Percentiles rank a stretch among this genome's conserved stretches.
Conservation (phyloP, 1,140 invertebrate genomes). For the Prorops nasuta region DNA sequence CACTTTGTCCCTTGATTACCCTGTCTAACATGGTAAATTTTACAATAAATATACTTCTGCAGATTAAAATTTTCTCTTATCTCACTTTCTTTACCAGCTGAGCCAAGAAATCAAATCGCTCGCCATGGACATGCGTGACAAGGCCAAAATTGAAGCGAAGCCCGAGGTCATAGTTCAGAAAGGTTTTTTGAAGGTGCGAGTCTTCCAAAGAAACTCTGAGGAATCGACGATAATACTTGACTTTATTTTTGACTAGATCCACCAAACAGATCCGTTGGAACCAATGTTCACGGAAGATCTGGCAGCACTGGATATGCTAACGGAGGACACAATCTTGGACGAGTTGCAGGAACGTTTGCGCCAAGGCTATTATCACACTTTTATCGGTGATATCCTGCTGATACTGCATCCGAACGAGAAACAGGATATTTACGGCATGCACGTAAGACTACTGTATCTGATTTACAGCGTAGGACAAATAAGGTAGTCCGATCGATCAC, state of each 20-base stretch:
- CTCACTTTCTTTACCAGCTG: slow-evolving; percentile 51
- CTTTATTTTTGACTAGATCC: slow-evolving; percentile 23
- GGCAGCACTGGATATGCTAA: slow-evolving; percentile 74
- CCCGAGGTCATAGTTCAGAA: slow-evolving; percentile 68
- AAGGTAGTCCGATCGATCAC: no score
- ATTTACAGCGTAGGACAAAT: no score
- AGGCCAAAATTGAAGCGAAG: slow-evolving; percentile 45
- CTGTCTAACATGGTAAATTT: no score
- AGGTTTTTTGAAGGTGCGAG: slow-evolving; percentile 59
- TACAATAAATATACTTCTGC: no score
- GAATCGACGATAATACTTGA: slow-evolving; percentile 2
- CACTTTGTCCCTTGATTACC: no score
- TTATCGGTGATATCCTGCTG: slow-evolving; percentile 85
- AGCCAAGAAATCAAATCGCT: slow-evolving; percentile 66
- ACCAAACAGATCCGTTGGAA: slow-evolving; percentile 56
- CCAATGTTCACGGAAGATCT: slow-evolving; percentile 82
- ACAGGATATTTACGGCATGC: slow-evolving; percentile 66
- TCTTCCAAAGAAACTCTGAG: slow-evolving; percentile 8
- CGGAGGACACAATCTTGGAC: slow-evolving; percentile 76
- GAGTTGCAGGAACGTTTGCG: slow-evolving; percentile 71
- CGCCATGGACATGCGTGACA: slow-evolving; percentile 49
- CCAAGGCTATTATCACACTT: slow-evolving; percentile 77
- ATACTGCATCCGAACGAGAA: slow-evolving; percentile 82
- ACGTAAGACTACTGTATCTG: no score
- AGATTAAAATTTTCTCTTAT: no score